A percentile compares a stretch with the other conserved stretches of the same genome.
Conservation (phyloP, 2,888 invertebrate genomes). For the Hypomecis atomaria region DNA sequence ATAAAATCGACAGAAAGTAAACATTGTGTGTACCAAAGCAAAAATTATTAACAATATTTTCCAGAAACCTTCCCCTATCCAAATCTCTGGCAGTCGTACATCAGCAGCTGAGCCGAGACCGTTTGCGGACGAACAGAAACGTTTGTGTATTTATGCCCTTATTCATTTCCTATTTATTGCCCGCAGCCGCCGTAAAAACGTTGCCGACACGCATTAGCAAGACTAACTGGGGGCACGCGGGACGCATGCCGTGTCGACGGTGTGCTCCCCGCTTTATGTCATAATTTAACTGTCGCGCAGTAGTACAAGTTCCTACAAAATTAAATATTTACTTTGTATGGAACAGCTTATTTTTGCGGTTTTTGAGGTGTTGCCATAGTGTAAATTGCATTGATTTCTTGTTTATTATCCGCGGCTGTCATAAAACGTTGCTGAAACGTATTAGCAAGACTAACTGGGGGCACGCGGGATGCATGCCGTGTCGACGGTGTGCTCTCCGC, state of each 20-base stretch:
- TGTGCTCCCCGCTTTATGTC: conserved; percentile 43
- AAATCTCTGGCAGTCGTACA: conserved; percentile 54
- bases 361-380: too few species aligned
- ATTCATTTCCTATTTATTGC: conserved; percentile 64
- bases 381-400: conserved; percentile 39
- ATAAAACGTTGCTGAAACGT: conserved; percentile 74
- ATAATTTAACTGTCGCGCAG: conserved; percentile 8
- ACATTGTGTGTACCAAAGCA: neutral
- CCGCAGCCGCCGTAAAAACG: conserved; percentile 71
- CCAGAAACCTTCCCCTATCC: neutral
- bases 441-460: conserved; percentile 70
- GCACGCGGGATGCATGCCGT: conserved; percentile 69
- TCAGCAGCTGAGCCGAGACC: conserved; percentile 53
- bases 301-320: neutral
- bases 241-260: conserved; percentile 61
- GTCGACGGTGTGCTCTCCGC: conserved; percentile 50
- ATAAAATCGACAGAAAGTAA: neutral
- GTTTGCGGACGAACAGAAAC: conserved; percentile 38
- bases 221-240: conserved; percentile 71
- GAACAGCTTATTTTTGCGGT: too few species aligned
- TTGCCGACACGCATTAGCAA: conserved; percentile 71
- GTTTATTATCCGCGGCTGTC: conserved; percentile 70
- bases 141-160: conserved; percentile 37
- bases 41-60: conserved; percentile 2
- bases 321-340: neutral